Percentiles rank a stretch among this genome's conserved stretches.
These are phyloP conservation scores for Microchirus variegatus DNA, from an alignment of 2,797 vertebrate genomes.

Conservation along the genomic window DNA sequence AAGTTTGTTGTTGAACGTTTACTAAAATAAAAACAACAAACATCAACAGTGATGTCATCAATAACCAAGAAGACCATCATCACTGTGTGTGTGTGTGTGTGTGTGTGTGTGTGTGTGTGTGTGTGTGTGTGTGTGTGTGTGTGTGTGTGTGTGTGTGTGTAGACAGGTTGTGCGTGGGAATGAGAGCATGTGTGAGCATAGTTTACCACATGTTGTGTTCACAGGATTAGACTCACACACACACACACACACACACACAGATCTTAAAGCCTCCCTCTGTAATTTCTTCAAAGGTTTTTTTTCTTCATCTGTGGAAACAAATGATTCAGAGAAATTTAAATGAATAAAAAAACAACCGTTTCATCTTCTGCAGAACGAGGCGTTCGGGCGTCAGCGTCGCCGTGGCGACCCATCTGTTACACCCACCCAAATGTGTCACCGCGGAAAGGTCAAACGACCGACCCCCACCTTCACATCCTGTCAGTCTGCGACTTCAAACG, in stretches of 20 bases:
- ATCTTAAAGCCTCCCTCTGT: background rate
- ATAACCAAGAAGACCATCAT: too few relatives aligned
- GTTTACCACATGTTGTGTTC: constrained; percentile 41
- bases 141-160: constrained; percentile 4
- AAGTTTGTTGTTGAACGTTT: background rate
- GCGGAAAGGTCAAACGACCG: background rate
- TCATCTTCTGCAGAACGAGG: background rate
- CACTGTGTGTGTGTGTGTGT: constrained; percentile 2
- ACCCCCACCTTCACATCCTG: background rate
- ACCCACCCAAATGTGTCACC: background rate
- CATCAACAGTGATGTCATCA: too few relatives aligned
- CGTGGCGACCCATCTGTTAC: background rate
- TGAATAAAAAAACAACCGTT: background rate
- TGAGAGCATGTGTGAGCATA: constrained; percentile 35
- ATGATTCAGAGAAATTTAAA: too few relatives aligned
- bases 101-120: too few relatives aligned
- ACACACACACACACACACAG: background rate
- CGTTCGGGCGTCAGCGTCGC: background rate
- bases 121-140: too few relatives aligned
- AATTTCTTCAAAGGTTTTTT: background rate
- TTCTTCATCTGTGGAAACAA: too few relatives aligned
- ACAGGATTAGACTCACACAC: constrained; percentile 15
- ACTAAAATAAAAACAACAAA: background rate
- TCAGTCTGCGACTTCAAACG: background rate
- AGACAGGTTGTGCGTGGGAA: constrained; percentile 42